Base-by-base conservation (phyloP, 2,888 invertebrate genomes). In the Temnothorax rugatulus region DNA sequence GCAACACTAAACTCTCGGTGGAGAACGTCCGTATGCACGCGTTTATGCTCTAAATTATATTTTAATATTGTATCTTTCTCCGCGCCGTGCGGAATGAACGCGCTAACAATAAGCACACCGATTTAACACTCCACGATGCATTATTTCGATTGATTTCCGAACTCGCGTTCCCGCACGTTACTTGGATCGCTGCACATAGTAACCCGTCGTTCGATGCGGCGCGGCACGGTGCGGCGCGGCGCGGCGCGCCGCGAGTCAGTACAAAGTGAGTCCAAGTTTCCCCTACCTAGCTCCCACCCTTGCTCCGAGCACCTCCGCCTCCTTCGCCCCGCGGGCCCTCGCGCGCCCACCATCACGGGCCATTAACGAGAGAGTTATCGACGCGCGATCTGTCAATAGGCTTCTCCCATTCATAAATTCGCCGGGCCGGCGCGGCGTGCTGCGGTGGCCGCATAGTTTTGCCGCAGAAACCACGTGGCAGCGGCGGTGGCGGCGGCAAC, bases 321-420 rank as follows among this genome's bases (percentile, higher is more conserved):
- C 50, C 83, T 63, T 82, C 21, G 63, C 29, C 73, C 57, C 82
- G 57, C 81, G 77, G 76, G 74, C 82, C 34, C 79, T 64, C 84
- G 85, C 85, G 88, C 88, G 88, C 88, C 90, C 89, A 88, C 90
- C 88, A 89, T 84, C 88, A 88, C 88, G 87, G 89, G 84, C 90
- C 91, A 91, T 92, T 92, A 92, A 92, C 90, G 89, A 91, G 90
- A 91, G 90, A 91, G 91, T 91, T 91, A 92, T 92, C 92, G 91
- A 91, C 89, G 89, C 89, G 87, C 91, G 91, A 93, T 93, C 92
- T 92, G 92, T 93, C 93, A 92, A 93, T 93, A 93, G 92, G 90
- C 91, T 90, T 91, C 91, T 91, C 90, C 90, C 92, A 93, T 92
- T 93, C 92, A 92, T 93, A 92, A 92, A 92, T 91, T 91, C 91